Evolutionary conservation across 1,140 invertebrate species (phyloP), one percentile per base, ranked within the genome.

Genomic region (Ceratitis capitata): DNA sequence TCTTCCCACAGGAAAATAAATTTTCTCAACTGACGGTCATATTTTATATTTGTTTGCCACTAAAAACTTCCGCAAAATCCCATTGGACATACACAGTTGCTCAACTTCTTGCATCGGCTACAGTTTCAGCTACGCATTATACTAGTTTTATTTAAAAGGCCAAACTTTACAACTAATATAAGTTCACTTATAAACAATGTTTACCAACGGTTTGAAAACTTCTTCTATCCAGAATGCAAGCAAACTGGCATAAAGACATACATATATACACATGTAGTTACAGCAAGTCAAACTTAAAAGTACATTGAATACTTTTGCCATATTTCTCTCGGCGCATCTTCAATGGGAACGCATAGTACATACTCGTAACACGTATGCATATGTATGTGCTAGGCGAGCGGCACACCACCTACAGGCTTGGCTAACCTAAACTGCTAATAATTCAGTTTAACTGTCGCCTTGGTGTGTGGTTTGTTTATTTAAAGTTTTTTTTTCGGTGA

Each of bases 41-140:
- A 45, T 45, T 78, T 78, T 78, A 78, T 78, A 78, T 78, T 78
- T 78, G 69, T 78, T 78, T 69, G 61, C 16, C 61, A 69, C 35
- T 78, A 78, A 78, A 78, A 78, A 78, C 69, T 78, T 78, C 69
- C 69, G 19, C 42, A 26, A 78, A 78, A 45, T 45, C 69, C 69
- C 69, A 78, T n/a, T 78, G 69, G 69, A 26, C 69, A 19, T 39
- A 6, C 42, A 78, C 19, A 78, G 69, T 78, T 78, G 69, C 69
- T n/a, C n/a, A n/a, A n/a, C n/a, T n/a, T n/a, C n/a, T n/a, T n/a
- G n/a, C n/a, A n/a, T n/a, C n/a, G n/a, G n/a, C n/a, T n/a, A n/a
- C n/a, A n/a, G n/a, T n/a, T n/a, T n/a, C 16, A 78, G 69, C 69
- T 26, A 78, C 69, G 69, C 42, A 78, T n/a, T 45, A n/a, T n/a